Percentiles rank a stretch among this genome's conserved stretches.
Evolutionary conservation across 1,140 invertebrate species (phyloP).

Genomic region (Scylla paramamosain): DNA sequence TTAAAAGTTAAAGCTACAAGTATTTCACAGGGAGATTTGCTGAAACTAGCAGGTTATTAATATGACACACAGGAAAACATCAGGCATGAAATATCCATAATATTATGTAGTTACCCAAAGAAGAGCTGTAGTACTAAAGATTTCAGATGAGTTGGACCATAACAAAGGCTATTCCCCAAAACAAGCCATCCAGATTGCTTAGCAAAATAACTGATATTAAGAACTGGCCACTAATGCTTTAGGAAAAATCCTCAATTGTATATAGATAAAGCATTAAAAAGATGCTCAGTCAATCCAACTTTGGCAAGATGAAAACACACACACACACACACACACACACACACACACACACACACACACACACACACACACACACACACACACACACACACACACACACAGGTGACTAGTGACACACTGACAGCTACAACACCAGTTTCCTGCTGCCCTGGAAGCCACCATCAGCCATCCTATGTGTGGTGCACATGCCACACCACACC

Average conservation of each 20-base stretch:
- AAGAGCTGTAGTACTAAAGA: background rate
- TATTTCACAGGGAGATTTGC: background rate
- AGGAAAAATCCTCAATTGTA: too few relatives aligned
- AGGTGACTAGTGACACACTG: too few relatives aligned
- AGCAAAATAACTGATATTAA: too few relatives aligned
- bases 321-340: background rate
- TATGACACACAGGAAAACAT: background rate
- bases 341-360: background rate
- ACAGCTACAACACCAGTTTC: too few relatives aligned
- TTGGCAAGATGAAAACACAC: slow-evolving; percentile 16
- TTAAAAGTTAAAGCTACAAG: background rate
- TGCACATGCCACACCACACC: background rate
- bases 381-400: background rate
- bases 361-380: background rate
- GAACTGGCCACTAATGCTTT: too few relatives aligned
- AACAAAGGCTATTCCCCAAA: background rate
- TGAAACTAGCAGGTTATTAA: background rate
- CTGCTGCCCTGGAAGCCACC: too few relatives aligned
- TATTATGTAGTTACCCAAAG: slow-evolving; percentile 14
- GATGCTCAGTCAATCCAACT: background rate
- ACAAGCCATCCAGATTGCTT: background rate
- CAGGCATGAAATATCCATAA: background rate
- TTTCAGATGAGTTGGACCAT: background rate
- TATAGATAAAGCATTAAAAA: background rate
- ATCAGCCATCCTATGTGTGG: too few relatives aligned